phyloP scores from a whole-genome alignment of 53 echinoderm and acorn worm species.

The Luidia sarsii region DNA sequence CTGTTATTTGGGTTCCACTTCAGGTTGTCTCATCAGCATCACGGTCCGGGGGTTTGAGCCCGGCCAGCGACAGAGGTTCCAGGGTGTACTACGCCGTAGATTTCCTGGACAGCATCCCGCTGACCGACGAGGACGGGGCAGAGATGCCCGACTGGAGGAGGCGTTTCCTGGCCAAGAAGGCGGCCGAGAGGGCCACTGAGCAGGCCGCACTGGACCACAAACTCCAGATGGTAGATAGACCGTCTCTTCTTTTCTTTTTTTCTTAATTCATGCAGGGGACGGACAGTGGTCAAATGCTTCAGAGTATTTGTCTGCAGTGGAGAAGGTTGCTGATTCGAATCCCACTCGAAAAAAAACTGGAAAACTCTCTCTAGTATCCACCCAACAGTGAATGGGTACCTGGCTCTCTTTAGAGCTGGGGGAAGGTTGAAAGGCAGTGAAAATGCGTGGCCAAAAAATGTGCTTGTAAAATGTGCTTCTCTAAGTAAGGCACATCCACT shows the following conservation, averaged over 20 bases:
- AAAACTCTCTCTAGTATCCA: too few relatives aligned
- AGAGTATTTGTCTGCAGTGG: too few relatives aligned
- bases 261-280: neutral
- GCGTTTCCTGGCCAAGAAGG: constrained; percentile 52
- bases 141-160: constrained; percentile 55
- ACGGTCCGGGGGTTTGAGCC: neutral
- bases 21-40: too few relatives aligned
- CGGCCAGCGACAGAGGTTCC: constrained; percentile 1
- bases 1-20: too few relatives aligned
- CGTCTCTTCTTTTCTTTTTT: neutral
- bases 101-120: constrained; percentile 14
- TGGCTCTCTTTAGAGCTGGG: too few relatives aligned
- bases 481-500: too few relatives aligned
- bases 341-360: too few relatives aligned
- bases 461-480: too few relatives aligned
- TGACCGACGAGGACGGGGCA: constrained; percentile 11
- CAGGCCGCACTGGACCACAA: constrained; percentile 21
- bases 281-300: too few relatives aligned
- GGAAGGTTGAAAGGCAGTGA: too few relatives aligned
- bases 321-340: neutral
- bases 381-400: too few relatives aligned
- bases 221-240: constrained; percentile 23
- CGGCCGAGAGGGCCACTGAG: constrained; percentile 41
- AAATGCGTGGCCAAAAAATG: too few relatives aligned
- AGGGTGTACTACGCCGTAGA: constrained; percentile 40